These are phyloP conservation scores for Speoplatyrhinus poulsoni DNA, from an alignment of 2,113 vertebrate species.

Conservation along the genomic window DNA sequence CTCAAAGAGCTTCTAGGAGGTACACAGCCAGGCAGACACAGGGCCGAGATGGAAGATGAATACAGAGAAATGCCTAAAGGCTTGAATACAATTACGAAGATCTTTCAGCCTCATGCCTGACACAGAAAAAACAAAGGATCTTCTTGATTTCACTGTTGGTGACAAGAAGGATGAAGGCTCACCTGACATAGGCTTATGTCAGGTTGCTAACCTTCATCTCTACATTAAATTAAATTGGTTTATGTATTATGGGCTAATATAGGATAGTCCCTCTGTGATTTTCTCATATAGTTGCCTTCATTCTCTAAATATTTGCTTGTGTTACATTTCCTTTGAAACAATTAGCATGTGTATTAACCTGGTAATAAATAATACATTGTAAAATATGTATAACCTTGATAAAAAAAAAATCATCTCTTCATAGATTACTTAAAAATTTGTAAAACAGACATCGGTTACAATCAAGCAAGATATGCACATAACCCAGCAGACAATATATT, in stretches of 20 bases:
- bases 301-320: slow-evolving; percentile 7
- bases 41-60: slow-evolving; percentile 78
- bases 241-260: neutral
- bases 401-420: neutral
- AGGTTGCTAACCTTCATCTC: neutral
- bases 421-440: slow-evolving; percentile 10
- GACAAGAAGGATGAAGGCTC: slow-evolving; percentile 55
- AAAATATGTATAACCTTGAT: neutral
- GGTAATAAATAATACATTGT: neutral
- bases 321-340: neutral
- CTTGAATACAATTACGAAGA: slow-evolving; percentile 83
- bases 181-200: slow-evolving; percentile 2
- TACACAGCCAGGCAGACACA: slow-evolving; percentile 39
- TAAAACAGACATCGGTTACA: slow-evolving; percentile 16
- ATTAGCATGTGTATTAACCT: neutral
- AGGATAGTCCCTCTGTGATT: neutral
- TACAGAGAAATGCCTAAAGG: slow-evolving; percentile 81
- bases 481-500: neutral
- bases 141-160: slow-evolving; percentile 48
- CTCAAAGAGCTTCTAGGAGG: slow-evolving; percentile 83
- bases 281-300: slow-evolving; percentile 6
- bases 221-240: neutral
- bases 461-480: neutral
- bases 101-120: slow-evolving; percentile 79
- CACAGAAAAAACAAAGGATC: slow-evolving; percentile 78